A percentile compares a stretch with the other conserved stretches of the same genome.
Evolutionary conservation across 2,113 vertebrate species (phyloP).

Genomic region (Parotia lawesii): DNA sequence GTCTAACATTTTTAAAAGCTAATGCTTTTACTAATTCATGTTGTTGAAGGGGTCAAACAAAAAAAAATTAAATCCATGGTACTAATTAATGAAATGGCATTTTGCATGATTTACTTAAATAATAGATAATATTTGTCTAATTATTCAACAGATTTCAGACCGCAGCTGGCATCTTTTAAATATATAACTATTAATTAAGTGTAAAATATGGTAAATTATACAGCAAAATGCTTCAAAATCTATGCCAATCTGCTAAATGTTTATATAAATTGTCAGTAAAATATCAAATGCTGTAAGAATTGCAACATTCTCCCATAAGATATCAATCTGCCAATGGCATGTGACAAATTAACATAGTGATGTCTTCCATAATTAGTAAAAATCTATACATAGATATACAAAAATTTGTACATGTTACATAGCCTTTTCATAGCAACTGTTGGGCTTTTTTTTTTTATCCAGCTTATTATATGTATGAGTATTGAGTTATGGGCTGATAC

Average conservation of each 20-base stretch:
- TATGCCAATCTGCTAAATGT: not conserved
- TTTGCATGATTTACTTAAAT: not conserved
- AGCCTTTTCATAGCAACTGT: not conserved
- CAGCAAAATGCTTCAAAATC: not conserved
- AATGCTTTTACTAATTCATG: not conserved
- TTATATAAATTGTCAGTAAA: conserved; percentile 4
- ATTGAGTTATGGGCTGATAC: not conserved
- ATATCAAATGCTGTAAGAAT: not conserved
- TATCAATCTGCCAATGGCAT: not conserved
- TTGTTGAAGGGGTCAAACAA: not conserved
- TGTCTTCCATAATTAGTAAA: conserved; percentile 2
- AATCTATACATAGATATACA: not conserved
- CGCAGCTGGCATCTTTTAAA: not conserved
- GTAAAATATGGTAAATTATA: not conserved
- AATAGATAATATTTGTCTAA: not conserved
- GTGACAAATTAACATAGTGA: not conserved
- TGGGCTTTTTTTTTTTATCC: not conserved
- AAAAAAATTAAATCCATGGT: not conserved
- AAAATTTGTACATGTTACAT: not conserved
- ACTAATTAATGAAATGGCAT: not conserved
- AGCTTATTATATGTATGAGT: not conserved
- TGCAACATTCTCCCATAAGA: not conserved
- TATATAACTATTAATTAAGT: not conserved
- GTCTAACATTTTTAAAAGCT: not conserved
- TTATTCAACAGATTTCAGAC: not conserved